Base-by-base conservation (phyloP, 2,888 invertebrate species). In the Trichacis sp. region DNA sequence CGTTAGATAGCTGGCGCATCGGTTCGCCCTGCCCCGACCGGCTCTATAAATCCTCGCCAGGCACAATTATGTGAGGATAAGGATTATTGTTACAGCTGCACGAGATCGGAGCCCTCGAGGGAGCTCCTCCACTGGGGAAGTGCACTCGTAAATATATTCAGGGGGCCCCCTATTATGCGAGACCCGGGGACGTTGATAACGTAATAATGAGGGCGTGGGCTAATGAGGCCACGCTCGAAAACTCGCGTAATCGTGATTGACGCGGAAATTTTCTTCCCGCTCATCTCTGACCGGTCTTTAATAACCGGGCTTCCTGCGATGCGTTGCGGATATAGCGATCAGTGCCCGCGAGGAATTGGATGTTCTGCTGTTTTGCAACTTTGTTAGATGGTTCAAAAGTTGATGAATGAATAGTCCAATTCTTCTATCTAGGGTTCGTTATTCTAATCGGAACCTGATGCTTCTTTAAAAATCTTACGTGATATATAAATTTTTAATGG, bases 31-130 rank as follows among this genome's bases (percentile, higher is more conserved):
- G 64, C 69, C 69, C 61, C 61, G 70, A 73, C 75, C 70, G 72
- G 75, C 77, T 75, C 82, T 80, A 82, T 82, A 82, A 83, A 83
- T 82, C 77, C 79, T 81, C 76, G 73, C 75, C 75, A 76, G 79
- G 81, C 79, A 81, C 82, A 83, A 83, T 83, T 82, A 82, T 81
- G 77, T 74, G 76, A 72, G 79, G 77, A 77, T 80, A 76, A 78
- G 78, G 82, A 82, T 83, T 83, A 83, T 82, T 82, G 82, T 82
- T 82, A 73, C 70, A 67, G 70, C 57, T 51, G 30, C 69, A 54
- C 57, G 54, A 61, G 64, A 62, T 62, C 42, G 29, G 46, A 40
- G 61, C 57, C 54, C 33, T 42, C 42, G 42, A 20, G 38, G 38
- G 45, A 20, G 59, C 58, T 59, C 61, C 61, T 64, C 52, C 11